These are phyloP conservation scores for Phylloscopus trochilus DNA, from an alignment of 2,113 vertebrate species.

Conservation along the genomic window DNA sequence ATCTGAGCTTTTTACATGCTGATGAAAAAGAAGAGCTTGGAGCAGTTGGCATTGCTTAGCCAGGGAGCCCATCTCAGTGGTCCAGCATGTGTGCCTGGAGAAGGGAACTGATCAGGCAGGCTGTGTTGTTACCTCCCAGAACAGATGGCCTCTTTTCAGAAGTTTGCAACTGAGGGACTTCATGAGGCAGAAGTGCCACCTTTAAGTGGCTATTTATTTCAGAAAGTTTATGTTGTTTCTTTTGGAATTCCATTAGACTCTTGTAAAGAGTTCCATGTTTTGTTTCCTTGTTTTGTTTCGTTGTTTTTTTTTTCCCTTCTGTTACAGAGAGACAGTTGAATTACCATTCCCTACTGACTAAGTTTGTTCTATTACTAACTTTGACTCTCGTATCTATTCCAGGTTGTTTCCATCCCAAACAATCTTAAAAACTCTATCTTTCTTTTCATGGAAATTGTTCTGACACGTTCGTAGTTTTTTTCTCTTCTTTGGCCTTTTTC, in stretches of 20 bases:
- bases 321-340: not conserved
- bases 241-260: not conserved
- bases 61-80: not conserved
- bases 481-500: not conserved
- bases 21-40: not conserved
- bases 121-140: not conserved
- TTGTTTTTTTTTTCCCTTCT: not conserved
- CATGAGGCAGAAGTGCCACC: rapidly evolving
- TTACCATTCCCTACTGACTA: not conserved
- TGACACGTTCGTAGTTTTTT: not conserved
- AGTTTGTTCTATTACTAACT: not conserved
- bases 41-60: not conserved
- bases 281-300: not conserved
- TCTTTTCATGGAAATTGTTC: not conserved
- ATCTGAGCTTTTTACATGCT: not conserved
- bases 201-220: not conserved
- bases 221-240: not conserved
- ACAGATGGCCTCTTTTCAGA: not conserved
- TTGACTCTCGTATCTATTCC: not conserved
- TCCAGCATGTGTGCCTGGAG: not conserved
- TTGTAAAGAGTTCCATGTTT: not conserved
- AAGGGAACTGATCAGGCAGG: not conserved
- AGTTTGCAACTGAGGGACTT: not conserved
- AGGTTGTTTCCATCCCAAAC: not conserved
- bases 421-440: not conserved